A percentile compares a stretch with the other conserved stretches of the same genome.
Conservation (phyloP, 2,797 vertebrate species). For the Limosa lapponica region DNA sequence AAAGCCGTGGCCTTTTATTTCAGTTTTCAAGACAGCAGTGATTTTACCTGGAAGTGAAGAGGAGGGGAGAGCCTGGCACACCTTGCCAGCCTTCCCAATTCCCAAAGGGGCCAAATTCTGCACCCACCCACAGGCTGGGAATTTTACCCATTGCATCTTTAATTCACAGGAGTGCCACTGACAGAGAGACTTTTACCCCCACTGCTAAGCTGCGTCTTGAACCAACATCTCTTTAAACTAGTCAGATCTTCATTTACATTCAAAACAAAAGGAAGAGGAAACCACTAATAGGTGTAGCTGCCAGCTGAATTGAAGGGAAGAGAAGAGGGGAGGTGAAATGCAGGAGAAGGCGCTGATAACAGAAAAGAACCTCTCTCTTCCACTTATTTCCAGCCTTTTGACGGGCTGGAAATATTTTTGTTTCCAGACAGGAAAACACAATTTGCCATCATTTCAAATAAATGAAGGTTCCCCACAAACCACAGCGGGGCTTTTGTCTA, state of each 20-base stretch:
- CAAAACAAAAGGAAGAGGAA: conserved; percentile 40
- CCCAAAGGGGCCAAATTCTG: not conserved
- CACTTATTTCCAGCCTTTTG: not conserved
- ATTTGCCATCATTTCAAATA: conserved; percentile 53
- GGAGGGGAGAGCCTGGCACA: not conserved
- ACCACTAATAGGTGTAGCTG: not conserved
- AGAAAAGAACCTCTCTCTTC: not conserved
- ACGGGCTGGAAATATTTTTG: not conserved
- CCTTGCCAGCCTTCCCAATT: not conserved
- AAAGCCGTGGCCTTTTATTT: conserved; percentile 34
- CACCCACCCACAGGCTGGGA: not conserved
- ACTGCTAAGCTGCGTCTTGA: not conserved
- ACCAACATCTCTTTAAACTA: not conserved
- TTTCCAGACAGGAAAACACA: conserved; percentile 28
- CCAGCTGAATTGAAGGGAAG: not conserved
- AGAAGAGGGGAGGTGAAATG: not conserved
- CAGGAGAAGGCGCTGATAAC: not conserved
- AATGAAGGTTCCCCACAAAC: conserved; percentile 15
- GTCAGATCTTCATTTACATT: conserved; percentile 25
- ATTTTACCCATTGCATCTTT: not conserved
- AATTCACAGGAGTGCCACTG: not conserved
- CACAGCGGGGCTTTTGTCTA: not conserved
- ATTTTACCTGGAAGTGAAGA: not conserved
- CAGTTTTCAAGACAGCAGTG: not conserved
- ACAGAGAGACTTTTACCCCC: not conserved